Percentiles rank a stretch among this genome's conserved stretches.
Evolutionary conservation across 2,888 invertebrate genomes (phyloP).

Genomic region (Cantharis flavilabris): DNA sequence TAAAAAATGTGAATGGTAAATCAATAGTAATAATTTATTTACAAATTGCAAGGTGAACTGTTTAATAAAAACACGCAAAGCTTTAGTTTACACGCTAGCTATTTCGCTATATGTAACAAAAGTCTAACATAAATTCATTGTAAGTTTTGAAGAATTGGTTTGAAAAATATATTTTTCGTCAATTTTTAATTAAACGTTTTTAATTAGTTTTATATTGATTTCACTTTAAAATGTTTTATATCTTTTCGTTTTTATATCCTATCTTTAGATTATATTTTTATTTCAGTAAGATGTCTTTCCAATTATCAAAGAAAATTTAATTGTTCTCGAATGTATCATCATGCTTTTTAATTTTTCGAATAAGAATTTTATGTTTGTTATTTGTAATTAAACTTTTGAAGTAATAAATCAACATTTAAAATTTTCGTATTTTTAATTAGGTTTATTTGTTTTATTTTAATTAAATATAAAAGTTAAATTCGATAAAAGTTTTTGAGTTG

Average conservation of each 20-base stretch:
- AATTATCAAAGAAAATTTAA: background rate
- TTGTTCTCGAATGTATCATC: background rate
- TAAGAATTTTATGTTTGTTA: background rate
- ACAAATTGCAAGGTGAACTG: constrained; percentile 1
- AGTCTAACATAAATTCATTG: background rate
- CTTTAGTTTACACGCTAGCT: constrained; percentile 7
- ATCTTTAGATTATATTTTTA: background rate
- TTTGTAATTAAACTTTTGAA: background rate
- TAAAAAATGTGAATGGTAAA: background rate
- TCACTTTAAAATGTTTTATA: no score
- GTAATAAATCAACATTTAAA: background rate
- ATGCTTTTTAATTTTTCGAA: background rate
- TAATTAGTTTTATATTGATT: no score
- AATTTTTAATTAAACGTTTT: background rate
- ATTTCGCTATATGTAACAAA: background rate
- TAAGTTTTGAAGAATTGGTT: background rate
- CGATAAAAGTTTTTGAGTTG: constrained; percentile 4
- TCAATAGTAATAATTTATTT: constrained; percentile 9
- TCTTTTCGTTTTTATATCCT: no score
- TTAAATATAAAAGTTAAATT: background rate
- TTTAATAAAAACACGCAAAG: constrained; percentile 12
- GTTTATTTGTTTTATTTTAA: background rate
- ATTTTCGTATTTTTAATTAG: background rate
- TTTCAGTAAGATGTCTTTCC: background rate
- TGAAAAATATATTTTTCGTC: background rate